A percentile compares a stretch with the other conserved stretches of the same genome.
phyloP scores from a whole-genome alignment of 1,140 invertebrate genomes.

The Camponotus vicinus region DNA sequence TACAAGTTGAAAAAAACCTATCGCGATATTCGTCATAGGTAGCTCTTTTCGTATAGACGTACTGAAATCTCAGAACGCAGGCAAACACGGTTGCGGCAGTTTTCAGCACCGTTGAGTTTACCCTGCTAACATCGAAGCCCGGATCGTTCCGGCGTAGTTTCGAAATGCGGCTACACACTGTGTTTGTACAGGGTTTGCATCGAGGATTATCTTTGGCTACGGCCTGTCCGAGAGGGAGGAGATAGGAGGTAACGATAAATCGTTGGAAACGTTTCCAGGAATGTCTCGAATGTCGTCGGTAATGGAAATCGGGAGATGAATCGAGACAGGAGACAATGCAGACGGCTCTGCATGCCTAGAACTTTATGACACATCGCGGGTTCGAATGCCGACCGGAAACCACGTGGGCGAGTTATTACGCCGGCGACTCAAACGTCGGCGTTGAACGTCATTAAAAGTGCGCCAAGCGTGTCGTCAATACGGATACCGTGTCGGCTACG shows the following conservation, averaged over 20 bases:
- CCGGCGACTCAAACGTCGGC: constrained; percentile 12
- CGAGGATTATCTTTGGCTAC: constrained; percentile 58
- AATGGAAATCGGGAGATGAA: constrained; percentile 63
- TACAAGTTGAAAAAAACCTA: neutral
- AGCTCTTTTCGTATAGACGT: neutral
- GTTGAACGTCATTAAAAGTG: constrained; percentile 59
- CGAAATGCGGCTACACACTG: constrained; percentile 43
- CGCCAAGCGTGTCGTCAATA: constrained; percentile 18
- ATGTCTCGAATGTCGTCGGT: constrained; percentile 60
- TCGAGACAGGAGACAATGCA: constrained; percentile 47
- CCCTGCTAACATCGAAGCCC: constrained; percentile 20
- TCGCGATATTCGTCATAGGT: neutral
- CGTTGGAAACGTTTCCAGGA: constrained; percentile 61
- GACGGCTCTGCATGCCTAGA: constrained; percentile 17
- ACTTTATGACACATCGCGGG: constrained; percentile 56
- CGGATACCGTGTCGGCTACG: neutral
- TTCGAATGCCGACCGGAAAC: constrained; percentile 27
- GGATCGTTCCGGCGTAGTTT: neutral
- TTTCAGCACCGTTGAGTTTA: constrained; percentile 47
- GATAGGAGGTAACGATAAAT: constrained; percentile 51
- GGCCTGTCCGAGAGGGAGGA: neutral
- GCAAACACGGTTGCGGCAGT: constrained; percentile 34
- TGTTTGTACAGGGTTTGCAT: constrained; percentile 54
- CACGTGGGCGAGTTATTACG: constrained; percentile 40
- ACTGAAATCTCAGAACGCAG: constrained; percentile 1